Percentiles rank a stretch among this genome's conserved stretches.
phyloP scores from a whole-genome alignment of 2,888 invertebrate species.

The Tetragnatha montana region DNA sequence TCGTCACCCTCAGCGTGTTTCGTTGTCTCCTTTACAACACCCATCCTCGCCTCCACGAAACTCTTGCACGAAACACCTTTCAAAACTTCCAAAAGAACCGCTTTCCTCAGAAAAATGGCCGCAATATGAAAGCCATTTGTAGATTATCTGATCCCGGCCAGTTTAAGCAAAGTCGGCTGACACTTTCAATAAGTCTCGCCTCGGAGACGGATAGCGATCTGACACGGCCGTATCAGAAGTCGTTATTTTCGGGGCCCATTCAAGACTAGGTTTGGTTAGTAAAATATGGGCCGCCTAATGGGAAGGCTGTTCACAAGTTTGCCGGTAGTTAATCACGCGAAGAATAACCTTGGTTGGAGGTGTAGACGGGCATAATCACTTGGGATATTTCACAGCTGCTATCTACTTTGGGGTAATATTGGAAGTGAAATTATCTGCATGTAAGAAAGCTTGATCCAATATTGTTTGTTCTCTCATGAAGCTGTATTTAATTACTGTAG shows the following conservation, averaged over 20 bases:
- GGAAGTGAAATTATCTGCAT: no score
- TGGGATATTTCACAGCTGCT: background rate
- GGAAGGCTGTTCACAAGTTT: background rate
- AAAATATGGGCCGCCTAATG: background rate
- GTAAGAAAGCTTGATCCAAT: no score
- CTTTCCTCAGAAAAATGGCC: slow-evolving; percentile 35
- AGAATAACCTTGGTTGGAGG: background rate
- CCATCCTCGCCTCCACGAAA: no score
- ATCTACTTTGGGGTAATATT: no score
- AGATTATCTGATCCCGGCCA: slow-evolving; percentile 13
- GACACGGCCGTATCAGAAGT: slow-evolving; percentile 5
- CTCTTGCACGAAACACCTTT: background rate
- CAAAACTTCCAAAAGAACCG: background rate
- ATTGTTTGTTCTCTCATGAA: no score
- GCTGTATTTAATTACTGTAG: no score
- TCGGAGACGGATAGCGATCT: slow-evolving; percentile 16
- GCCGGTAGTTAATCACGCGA: background rate
- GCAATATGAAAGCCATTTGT: slow-evolving; percentile 38
- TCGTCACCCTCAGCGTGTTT: no score
- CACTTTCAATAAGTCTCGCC: slow-evolving; percentile 12
- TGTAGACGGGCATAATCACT: background rate
- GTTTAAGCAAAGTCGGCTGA: slow-evolving; percentile 13
- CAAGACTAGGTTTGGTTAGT: background rate
- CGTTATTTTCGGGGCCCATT: slow-evolving; percentile 6
- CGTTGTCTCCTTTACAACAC: no score